Evolutionary conservation across 2,113 vertebrate species (phyloP).

Genomic region (Alces alces): DNA sequence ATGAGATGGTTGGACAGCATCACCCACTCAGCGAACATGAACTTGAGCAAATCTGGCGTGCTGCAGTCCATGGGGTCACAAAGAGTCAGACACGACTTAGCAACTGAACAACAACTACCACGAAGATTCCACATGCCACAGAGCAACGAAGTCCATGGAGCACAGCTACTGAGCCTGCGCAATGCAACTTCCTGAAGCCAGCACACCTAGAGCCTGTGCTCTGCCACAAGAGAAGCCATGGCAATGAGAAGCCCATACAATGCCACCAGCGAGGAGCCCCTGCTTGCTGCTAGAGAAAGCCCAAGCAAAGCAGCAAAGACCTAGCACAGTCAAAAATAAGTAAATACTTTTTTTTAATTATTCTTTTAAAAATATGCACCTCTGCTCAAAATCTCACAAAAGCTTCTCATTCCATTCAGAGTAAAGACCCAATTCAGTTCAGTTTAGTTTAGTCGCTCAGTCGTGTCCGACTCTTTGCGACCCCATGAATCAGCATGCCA

Average conservation of each 20-base stretch:
- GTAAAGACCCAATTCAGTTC: neutral
- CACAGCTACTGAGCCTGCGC: neutral
- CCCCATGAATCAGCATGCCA: too few species aligned
- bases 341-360: too few species aligned
- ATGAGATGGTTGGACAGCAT: neutral
- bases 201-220: neutral
- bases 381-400: neutral
- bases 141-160: neutral
- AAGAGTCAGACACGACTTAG: neutral
- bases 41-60: neutral
- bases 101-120: neutral
- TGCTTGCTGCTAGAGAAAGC: neutral
- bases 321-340: too few species aligned
- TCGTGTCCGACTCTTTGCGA: rapidly evolving
- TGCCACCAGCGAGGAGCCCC: rapidly evolving
- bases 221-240: neutral
- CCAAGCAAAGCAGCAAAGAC: neutral
- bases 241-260: neutral
- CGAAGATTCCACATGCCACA: neutral
- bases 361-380: too few species aligned
- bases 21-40: neutral
- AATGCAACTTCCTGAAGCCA: neutral
- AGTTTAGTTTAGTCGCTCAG: too few species aligned
- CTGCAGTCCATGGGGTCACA: neutral
- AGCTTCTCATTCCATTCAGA: neutral